phyloP scores from a whole-genome alignment of 2,113 vertebrate species.

The Corythoichthys haematopterus region DNA sequence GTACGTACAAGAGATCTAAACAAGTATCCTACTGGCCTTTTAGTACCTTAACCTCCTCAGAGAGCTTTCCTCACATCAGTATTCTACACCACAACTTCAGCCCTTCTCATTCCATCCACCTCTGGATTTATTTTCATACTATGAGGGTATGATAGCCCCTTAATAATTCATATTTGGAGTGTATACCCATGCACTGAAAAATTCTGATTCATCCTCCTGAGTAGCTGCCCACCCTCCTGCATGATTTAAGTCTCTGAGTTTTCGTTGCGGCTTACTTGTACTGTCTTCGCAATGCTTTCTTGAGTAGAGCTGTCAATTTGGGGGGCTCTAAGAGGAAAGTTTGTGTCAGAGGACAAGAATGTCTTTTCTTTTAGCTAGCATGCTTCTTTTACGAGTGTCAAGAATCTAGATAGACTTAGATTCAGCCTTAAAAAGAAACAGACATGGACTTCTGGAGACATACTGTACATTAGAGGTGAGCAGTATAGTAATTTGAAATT shows the following conservation, averaged over 20 bases:
- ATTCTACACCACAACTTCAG: slow-evolving; percentile 57
- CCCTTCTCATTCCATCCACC: slow-evolving; percentile 61
- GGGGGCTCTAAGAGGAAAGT: slow-evolving; percentile 56
- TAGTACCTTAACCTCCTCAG: slow-evolving; percentile 59
- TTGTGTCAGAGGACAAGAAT: slow-evolving; percentile 52
- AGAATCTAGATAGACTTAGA: slow-evolving; percentile 30
- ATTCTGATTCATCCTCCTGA: slow-evolving; percentile 79
- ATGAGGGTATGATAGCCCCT: slow-evolving; percentile 74
- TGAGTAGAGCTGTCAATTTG: slow-evolving; percentile 59
- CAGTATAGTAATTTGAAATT: background rate
- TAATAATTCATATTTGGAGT: slow-evolving; percentile 81
- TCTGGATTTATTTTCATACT: slow-evolving; percentile 78
- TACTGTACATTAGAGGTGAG: background rate
- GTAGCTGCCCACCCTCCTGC: slow-evolving; percentile 72
- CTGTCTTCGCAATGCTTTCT: slow-evolving; percentile 53
- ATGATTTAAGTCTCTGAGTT: slow-evolving; percentile 72
- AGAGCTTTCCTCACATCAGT: slow-evolving; percentile 57
- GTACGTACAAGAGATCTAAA: slow-evolving; percentile 31
- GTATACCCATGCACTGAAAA: slow-evolving; percentile 76
- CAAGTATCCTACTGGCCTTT: slow-evolving; percentile 38
- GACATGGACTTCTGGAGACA: background rate
- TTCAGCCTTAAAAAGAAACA: slow-evolving; percentile 23
- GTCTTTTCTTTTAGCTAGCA: slow-evolving; percentile 59
- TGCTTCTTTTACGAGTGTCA: slow-evolving; percentile 60
- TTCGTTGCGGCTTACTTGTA: slow-evolving; percentile 53